A percentile compares a stretch with the other conserved stretches of the same genome.
These are phyloP conservation scores for Reinhardtius hippoglossoides DNA, from an alignment of 2,113 vertebrate genomes.

Conservation along the genomic window DNA sequence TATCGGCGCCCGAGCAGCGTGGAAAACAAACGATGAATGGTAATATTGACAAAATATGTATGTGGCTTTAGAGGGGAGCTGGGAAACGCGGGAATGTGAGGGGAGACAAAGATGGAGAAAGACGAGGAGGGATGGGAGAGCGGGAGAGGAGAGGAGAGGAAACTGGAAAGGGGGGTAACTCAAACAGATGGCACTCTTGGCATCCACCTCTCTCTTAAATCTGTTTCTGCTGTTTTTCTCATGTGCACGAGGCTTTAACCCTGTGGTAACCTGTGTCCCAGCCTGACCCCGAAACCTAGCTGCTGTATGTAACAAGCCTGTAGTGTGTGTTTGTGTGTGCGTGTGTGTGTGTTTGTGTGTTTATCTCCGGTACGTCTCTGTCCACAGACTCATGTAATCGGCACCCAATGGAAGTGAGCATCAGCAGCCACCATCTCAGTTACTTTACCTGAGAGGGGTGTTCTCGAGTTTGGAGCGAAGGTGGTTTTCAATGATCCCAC, in stretches of 20 bases:
- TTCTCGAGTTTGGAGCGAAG: neutral
- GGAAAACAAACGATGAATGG: conserved; percentile 57
- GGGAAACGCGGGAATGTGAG: conserved; percentile 59
- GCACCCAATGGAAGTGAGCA: conserved; percentile 43
- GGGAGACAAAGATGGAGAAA: conserved; percentile 69
- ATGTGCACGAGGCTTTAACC: conserved; percentile 80
- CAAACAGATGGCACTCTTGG: conserved; percentile 83
- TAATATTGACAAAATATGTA: conserved; percentile 73
- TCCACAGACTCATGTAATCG: conserved; percentile 35
- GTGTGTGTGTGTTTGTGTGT: conserved; percentile 40
- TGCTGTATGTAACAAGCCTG: conserved; percentile 63
- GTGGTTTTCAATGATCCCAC: conserved; percentile 6
- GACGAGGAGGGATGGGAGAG: conserved; percentile 28
- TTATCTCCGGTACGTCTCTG: conserved; percentile 23
- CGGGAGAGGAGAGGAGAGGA: conserved; percentile 46
- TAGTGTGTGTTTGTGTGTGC: conserved; percentile 29
- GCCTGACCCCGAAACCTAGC: conserved; percentile 70
- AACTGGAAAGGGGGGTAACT: conserved; percentile 59
- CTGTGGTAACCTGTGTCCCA: conserved; percentile 80
- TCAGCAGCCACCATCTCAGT: neutral
- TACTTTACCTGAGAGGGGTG: conserved; percentile 9
- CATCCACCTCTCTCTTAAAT: conserved; percentile 79
- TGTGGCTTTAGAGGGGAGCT: conserved; percentile 52
- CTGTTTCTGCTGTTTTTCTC: conserved; percentile 83
- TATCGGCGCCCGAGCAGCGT: conserved; percentile 40